Evolutionary conservation across 2,113 vertebrate species (phyloP).

Genomic region (Carassius gibelio): DNA sequence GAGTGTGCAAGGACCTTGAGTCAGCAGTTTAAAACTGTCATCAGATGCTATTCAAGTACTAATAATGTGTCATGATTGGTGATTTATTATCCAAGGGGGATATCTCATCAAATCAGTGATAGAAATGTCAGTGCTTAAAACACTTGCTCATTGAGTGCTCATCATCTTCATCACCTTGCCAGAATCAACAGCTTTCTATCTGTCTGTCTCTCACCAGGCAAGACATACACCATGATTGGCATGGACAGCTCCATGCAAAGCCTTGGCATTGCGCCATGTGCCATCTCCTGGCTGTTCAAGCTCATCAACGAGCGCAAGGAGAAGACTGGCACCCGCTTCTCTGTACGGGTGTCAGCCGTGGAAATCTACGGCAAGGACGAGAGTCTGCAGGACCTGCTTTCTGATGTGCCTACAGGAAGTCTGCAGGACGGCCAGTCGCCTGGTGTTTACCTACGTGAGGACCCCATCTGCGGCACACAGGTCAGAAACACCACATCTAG

Average conservation of each 20-base stretch:
- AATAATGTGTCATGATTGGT: not conserved
- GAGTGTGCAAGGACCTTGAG: not conserved
- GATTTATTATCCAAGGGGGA: not conserved
- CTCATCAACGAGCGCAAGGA: constrained; percentile 92
- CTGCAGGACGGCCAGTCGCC: constrained; percentile 91
- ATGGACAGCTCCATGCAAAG: constrained; percentile 90
- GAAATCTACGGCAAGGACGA: constrained; percentile 94
- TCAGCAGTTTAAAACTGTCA: not conserved
- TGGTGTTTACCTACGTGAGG: constrained; percentile 89
- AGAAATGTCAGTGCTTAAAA: constrained; percentile 33
- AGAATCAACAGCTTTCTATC: constrained; percentile 54
- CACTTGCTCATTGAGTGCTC: constrained; percentile 10
- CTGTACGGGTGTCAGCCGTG: constrained; percentile 91
- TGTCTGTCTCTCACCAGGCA: constrained; percentile 77
- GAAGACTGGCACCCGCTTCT: constrained; percentile 91
- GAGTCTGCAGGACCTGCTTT: constrained; percentile 90
- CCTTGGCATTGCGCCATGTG: constrained; percentile 92
- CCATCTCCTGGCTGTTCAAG: constrained; percentile 98
- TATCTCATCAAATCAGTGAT: constrained; percentile 13
- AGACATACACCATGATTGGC: constrained; percentile 97
- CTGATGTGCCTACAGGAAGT: constrained; percentile 86
- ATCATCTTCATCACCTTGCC: constrained; percentile 18
- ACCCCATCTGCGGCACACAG: constrained; percentile 93
- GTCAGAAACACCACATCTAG: constrained; percentile 64
- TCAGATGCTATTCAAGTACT: constrained; percentile 4